A percentile compares a stretch with the other conserved stretches of the same genome.
phyloP scores from a whole-genome alignment of 2,113 vertebrate species.

The Puntigrus tetrazona region DNA sequence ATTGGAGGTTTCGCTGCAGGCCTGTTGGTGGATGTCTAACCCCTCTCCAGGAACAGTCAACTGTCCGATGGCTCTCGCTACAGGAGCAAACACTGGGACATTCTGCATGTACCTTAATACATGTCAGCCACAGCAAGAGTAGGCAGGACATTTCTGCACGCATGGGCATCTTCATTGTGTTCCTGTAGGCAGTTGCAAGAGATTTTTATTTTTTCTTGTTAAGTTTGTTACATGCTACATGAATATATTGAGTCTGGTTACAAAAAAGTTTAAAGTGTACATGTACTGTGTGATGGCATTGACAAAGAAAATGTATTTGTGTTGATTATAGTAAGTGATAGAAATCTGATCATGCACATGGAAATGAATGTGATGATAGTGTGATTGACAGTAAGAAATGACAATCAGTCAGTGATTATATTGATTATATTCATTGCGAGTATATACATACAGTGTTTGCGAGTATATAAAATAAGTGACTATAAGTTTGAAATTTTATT shows the following conservation, averaged over 20 bases:
- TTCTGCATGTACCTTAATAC: conserved; percentile 70
- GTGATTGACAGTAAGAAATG: background rate
- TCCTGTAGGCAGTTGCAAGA: conserved; percentile 67
- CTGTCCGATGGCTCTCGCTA: conserved; percentile 84
- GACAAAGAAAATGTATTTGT: background rate
- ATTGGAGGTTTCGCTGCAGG: conserved; percentile 87
- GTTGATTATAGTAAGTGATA: background rate
- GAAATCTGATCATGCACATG: background rate
- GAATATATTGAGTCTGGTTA: background rate
- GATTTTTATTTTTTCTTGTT: background rate
- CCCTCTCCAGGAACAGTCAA: conserved; percentile 90
- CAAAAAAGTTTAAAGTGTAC: background rate
- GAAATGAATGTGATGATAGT: background rate
- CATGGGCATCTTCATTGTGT: conserved; percentile 76
- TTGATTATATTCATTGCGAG: too few relatives aligned
- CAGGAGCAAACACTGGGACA: conserved; percentile 88
- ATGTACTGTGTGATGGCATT: too few relatives aligned
- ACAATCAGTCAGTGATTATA: background rate
- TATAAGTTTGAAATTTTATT: background rate
- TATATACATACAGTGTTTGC: too few relatives aligned
- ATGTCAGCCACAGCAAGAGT: conserved; percentile 78
- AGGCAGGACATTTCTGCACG: conserved; percentile 63
- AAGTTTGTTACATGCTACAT: background rate
- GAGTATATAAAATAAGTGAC: too few relatives aligned
- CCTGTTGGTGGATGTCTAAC: conserved; percentile 82